These are phyloP conservation scores for Trissolcus japonicus DNA, from an alignment of 2,888 invertebrate genomes.

Conservation along the genomic window DNA sequence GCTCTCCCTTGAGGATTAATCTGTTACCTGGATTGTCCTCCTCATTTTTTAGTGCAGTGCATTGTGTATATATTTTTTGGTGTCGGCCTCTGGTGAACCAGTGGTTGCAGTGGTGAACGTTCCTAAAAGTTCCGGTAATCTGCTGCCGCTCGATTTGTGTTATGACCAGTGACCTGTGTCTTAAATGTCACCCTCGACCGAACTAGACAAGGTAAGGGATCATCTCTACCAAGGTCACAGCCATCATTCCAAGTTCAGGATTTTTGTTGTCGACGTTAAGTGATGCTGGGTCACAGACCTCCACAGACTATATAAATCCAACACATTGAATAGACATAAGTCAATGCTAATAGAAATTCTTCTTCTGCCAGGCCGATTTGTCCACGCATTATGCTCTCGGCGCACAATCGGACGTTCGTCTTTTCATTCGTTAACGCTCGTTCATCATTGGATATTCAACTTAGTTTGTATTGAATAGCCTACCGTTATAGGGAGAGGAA, in stretches of 20 bases:
- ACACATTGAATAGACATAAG: slow-evolving; percentile 61
- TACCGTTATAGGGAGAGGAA: slow-evolving; percentile 25
- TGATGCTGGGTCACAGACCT: slow-evolving; percentile 40
- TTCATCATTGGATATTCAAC: slow-evolving; percentile 29
- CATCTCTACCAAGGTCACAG: neutral
- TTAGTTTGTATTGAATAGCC: slow-evolving; percentile 21
- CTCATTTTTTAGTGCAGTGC: slow-evolving; percentile 26
- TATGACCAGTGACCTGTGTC: slow-evolving; percentile 69
- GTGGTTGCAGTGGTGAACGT: slow-evolving; percentile 50
- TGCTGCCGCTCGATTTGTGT: slow-evolving; percentile 58
- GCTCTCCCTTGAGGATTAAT: slow-evolving; percentile 21
- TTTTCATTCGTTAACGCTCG: slow-evolving; percentile 41
- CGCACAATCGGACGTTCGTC: slow-evolving; percentile 32
- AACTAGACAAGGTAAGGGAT: slow-evolving; percentile 47
- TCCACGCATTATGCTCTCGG: slow-evolving; percentile 31
- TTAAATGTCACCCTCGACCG: slow-evolving; percentile 21
- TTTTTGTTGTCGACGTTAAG: slow-evolving; percentile 1
- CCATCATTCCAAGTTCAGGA: neutral
- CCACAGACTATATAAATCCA: slow-evolving; percentile 57
- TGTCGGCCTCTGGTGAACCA: slow-evolving; percentile 48
- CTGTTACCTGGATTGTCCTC: slow-evolving; percentile 23
- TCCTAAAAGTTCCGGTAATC: slow-evolving; percentile 31
- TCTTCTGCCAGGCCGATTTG: slow-evolving; percentile 53
- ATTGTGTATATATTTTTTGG: slow-evolving; percentile 18
- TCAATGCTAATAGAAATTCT: slow-evolving; percentile 64